Conservation (phyloP, 1,140 invertebrate species). For the Globodera rostochiensis region DNA sequence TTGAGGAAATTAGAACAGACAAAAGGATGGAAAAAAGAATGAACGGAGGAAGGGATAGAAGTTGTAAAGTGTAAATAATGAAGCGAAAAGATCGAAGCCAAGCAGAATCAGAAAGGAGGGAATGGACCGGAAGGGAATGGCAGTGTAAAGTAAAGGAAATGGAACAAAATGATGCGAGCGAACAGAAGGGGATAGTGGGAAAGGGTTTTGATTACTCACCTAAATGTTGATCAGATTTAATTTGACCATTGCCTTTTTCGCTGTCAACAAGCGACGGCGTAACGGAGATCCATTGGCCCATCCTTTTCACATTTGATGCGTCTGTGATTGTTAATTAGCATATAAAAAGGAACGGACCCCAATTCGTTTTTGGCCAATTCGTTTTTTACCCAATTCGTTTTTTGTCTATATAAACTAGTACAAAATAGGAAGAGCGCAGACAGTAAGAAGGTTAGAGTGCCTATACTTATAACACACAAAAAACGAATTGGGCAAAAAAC, state of each 20-base stretch:
- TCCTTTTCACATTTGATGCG: background rate
- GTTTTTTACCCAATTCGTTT: too few relatives aligned
- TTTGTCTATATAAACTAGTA: too few relatives aligned
- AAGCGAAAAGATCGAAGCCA: background rate
- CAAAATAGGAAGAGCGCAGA: too few relatives aligned
- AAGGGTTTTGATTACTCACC: background rate
- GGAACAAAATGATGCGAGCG: background rate
- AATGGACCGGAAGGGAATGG: background rate
- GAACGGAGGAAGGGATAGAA: background rate
- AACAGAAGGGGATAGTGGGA: background rate
- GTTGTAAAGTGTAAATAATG: background rate
- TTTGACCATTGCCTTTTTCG: background rate
- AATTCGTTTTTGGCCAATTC: too few relatives aligned
- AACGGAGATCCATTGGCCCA: slow-evolving; percentile 37
- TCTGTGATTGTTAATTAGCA: background rate
- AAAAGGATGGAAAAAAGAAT: background rate
- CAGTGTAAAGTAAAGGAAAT: background rate
- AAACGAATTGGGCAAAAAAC: too few relatives aligned
- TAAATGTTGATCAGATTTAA: background rate
- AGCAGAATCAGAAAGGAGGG: background rate
- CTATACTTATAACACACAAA: too few relatives aligned
- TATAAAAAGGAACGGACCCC: too few relatives aligned
- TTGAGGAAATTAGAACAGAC: background rate
- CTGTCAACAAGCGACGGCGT: slow-evolving; percentile 5
- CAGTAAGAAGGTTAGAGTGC: too few relatives aligned